phyloP scores from a whole-genome alignment of 2,113 vertebrate species.

The Naja naja region DNA sequence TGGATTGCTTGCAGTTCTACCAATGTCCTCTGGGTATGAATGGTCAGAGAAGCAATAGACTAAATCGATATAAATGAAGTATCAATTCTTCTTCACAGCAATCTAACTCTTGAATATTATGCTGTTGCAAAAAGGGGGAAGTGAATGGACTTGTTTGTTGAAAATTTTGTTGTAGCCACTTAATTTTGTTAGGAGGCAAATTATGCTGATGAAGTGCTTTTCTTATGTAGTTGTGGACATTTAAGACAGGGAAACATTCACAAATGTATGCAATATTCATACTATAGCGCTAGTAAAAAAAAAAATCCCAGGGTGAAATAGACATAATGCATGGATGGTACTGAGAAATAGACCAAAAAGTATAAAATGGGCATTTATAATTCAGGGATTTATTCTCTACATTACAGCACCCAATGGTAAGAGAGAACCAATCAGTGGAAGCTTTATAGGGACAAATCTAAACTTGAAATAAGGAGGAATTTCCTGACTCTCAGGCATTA shows the following conservation, averaged over 20 bases:
- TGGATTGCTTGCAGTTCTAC: not conserved
- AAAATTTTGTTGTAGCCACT: not conserved
- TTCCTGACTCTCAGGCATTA: not conserved
- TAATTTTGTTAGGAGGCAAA: not conserved
- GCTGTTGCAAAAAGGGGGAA: not conserved
- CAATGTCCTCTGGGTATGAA: not conserved
- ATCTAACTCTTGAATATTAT: not conserved
- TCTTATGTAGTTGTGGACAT: not conserved
- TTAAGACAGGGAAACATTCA: not conserved
- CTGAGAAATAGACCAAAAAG: not conserved
- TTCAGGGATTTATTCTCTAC: not conserved
- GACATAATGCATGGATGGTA: not conserved
- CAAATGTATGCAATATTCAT: not conserved
- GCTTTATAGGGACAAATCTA: not conserved
- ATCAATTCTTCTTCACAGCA: not conserved
- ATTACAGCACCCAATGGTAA: not conserved
- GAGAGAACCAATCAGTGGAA: not conserved
- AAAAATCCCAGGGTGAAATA: not conserved
- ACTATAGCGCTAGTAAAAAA: not conserved
- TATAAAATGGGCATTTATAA: not conserved
- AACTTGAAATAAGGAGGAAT: not conserved
- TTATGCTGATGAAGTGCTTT: not conserved
- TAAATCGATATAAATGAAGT: not conserved
- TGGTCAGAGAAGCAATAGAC: not conserved
- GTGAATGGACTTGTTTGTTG: not conserved